A percentile compares a stretch with the other conserved stretches of the same genome.
Conservation (phyloP, 2,888 invertebrate species). For the Dasypogon diadema region DNA sequence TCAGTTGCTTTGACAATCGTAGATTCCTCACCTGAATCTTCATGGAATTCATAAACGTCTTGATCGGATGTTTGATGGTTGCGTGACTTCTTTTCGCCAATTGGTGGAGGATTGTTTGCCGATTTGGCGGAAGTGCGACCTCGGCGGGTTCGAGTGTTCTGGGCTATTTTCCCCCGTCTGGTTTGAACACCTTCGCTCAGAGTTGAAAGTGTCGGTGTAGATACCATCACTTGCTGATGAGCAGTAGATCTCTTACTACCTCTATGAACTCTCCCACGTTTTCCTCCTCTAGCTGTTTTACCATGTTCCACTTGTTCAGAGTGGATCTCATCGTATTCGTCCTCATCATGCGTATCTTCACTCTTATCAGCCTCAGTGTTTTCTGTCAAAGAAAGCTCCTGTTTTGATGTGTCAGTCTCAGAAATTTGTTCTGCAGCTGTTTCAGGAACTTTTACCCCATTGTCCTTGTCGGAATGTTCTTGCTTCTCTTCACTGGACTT, state of each 20-base stretch:
- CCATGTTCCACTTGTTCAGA: constrained; percentile 54
- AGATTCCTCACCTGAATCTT: constrained; percentile 86
- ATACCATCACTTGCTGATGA: constrained; percentile 62
- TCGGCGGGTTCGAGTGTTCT: constrained; percentile 62
- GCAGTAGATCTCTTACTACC: constrained; percentile 41
- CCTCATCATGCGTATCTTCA: constrained; percentile 63
- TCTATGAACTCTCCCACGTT: constrained; percentile 60
- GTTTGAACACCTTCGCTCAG: constrained; percentile 71
- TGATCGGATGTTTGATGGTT: constrained; percentile 67
- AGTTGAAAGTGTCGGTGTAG: constrained; percentile 63
- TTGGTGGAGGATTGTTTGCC: constrained; percentile 59
- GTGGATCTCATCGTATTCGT: constrained; percentile 61
- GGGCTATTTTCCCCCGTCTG: constrained; percentile 67
- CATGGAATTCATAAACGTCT: constrained; percentile 91
- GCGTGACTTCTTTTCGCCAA: constrained; percentile 68
- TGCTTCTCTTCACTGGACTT: constrained; percentile 30
- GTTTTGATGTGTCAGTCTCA: constrained; percentile 49
- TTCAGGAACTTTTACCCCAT: constrained; percentile 21
- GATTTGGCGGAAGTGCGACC: constrained; percentile 68
- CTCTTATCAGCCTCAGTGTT: constrained; percentile 50
- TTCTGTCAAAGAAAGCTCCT: constrained; percentile 52
- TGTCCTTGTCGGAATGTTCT: neutral
- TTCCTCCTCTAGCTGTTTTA: constrained; percentile 61
- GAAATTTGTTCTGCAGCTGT: constrained; percentile 15
- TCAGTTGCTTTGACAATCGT: constrained; percentile 69